A percentile compares a stretch with the other conserved stretches of the same genome.
Conservation (phyloP, 64 coral and sea anemone genomes). For the Exaiptasia diaphana region DNA sequence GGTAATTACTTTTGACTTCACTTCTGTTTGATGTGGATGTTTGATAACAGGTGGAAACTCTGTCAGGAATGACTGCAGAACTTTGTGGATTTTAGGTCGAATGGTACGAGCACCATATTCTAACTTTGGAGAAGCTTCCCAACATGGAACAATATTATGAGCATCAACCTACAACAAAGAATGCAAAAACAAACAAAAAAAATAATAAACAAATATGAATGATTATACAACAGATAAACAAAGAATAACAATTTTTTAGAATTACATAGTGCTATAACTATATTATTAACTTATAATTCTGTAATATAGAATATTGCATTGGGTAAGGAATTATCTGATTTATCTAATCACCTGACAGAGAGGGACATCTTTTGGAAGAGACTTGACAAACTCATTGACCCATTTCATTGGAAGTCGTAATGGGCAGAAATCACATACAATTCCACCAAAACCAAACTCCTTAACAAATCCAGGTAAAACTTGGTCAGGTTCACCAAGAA, state of each 20-base stretch:
- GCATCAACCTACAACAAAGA: slow-evolving; percentile 54
- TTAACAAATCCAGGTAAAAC: slow-evolving; percentile 45
- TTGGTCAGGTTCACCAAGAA: slow-evolving; percentile 63
- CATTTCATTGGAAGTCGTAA: slow-evolving; percentile 37
- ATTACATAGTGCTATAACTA: too few relatives aligned
- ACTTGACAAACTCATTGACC: slow-evolving; percentile 14
- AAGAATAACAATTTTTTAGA: too few relatives aligned
- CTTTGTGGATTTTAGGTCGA: slow-evolving; percentile 64
- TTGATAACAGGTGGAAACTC: slow-evolving; percentile 66
- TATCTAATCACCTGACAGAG: slow-evolving; percentile 55
- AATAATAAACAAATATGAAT: too few relatives aligned
- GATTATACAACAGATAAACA: too few relatives aligned
- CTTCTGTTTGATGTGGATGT: slow-evolving; percentile 25
- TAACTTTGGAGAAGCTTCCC: slow-evolving; percentile 75
- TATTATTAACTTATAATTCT: too few relatives aligned
- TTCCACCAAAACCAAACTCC: slow-evolving; percentile 41
- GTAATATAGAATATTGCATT: too few relatives aligned
- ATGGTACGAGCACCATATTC: slow-evolving; percentile 78
- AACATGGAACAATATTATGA: slow-evolving; percentile 79
- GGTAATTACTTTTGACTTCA: slow-evolving; percentile 1
- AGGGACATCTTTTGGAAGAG: slow-evolving; percentile 47
- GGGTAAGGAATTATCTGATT: too few relatives aligned
- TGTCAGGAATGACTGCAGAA: slow-evolving; percentile 51
- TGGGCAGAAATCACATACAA: slow-evolving; percentile 66
- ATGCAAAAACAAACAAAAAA: neutral